These are phyloP conservation scores for Euproctis similis DNA, from an alignment of 2,888 invertebrate genomes.

Conservation along the genomic window DNA sequence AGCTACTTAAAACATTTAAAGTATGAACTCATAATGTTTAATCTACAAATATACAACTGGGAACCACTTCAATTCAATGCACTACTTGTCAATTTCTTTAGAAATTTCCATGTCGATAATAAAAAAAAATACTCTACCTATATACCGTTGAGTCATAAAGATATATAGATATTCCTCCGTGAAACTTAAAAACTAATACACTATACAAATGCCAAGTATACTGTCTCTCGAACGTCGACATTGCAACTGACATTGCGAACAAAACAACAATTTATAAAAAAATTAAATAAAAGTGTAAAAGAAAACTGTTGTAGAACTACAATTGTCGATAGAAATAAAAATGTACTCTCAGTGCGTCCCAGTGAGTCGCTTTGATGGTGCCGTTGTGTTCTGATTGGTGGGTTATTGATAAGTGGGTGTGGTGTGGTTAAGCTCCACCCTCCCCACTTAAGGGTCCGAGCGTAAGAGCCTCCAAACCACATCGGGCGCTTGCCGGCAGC, in stretches of 20 bases:
- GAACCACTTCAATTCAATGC: conserved; percentile 3
- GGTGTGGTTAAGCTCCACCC: conserved; percentile 51
- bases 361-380: conserved; percentile 56
- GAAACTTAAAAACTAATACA: conserved; percentile 32
- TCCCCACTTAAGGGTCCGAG: conserved; percentile 54
- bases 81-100: conserved; percentile 1
- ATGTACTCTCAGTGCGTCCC: conserved; percentile 65
- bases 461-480: conserved; percentile 57
- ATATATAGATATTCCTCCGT: conserved; percentile 14
- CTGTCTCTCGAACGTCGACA: conserved; percentile 43
- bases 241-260: conserved; percentile 52
- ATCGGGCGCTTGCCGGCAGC: conserved; percentile 67
- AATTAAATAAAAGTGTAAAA: conserved; percentile 48
- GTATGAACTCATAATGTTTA: too few species aligned
- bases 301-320: conserved; percentile 36
- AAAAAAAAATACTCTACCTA: not conserved
- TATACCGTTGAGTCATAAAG: conserved; percentile 1
- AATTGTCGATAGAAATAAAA: conserved; percentile 55
- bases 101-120: conserved; percentile 2
- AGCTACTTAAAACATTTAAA: too few species aligned
- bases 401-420: conserved; percentile 44
- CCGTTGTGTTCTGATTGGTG: conserved; percentile 45
- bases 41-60: too few species aligned
- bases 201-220: conserved; percentile 39
- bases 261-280: conserved; percentile 46